Conservation (phyloP, 1,140 invertebrate genomes). For the Leptinotarsa lineolata region DNA sequence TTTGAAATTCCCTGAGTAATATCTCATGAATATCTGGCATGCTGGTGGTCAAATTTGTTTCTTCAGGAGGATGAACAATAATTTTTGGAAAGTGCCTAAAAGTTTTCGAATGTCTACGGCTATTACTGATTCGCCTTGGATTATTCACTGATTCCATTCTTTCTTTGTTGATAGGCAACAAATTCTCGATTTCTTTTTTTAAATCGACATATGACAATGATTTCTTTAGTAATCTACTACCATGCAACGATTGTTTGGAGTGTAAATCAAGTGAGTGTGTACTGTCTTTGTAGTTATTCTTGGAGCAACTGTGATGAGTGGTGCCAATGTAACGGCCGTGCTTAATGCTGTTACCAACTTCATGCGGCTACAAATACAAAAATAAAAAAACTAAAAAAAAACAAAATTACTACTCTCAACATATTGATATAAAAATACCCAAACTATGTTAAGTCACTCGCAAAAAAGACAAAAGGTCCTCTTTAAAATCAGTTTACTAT, state of each 20-base stretch:
- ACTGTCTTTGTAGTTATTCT: slow-evolving; percentile 21
- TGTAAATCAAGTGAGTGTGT: slow-evolving; percentile 8
- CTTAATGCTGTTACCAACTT: slow-evolving; percentile 36
- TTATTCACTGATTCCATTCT: slow-evolving; percentile 26
- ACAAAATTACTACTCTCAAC: slow-evolving; percentile 22
- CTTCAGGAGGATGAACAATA: slow-evolving; percentile 46
- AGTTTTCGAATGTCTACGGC: slow-evolving; percentile 42
- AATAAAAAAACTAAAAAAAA: slow-evolving; percentile 38
- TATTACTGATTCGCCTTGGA: slow-evolving; percentile 25
- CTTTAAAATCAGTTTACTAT: too few species aligned
- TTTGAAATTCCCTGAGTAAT: background rate
- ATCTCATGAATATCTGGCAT: slow-evolving; percentile 40
- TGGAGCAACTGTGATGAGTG: slow-evolving; percentile 38
- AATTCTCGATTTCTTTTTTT: slow-evolving; percentile 48
- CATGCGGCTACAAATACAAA: slow-evolving; percentile 52
- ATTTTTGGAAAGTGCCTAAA: slow-evolving; percentile 48
- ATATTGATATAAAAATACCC: background rate
- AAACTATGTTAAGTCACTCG: background rate
- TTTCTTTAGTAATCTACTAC: slow-evolving; percentile 37
- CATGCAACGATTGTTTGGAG: slow-evolving; percentile 24
- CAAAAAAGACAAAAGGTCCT: too few species aligned
- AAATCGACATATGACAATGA: slow-evolving; percentile 51
- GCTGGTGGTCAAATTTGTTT: slow-evolving; percentile 41
- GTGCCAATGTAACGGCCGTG: slow-evolving; percentile 42
- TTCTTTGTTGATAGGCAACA: slow-evolving; percentile 46